Percentiles rank a stretch among this genome's conserved stretches.
Conservation (phyloP, 2,888 invertebrate genomes). For the Agrochola circellaris region DNA sequence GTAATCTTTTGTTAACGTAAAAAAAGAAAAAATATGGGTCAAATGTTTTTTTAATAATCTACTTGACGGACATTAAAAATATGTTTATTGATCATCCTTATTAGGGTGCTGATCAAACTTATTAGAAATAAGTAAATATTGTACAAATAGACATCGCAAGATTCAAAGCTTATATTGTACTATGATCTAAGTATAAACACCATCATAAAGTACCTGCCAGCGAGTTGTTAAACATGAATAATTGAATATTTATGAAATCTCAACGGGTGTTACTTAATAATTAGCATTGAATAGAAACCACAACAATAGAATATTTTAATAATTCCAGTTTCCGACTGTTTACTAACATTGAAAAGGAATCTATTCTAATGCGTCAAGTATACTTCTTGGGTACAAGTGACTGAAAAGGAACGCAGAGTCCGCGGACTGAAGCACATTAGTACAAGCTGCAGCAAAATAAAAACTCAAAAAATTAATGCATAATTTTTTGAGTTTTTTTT, state of each 20-base stretch:
- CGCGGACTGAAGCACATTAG: not conserved
- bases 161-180: not conserved
- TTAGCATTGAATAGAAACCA: constrained; percentile 50
- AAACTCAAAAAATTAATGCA: too few relatives aligned
- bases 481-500: too few relatives aligned
- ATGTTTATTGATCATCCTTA: too few relatives aligned
- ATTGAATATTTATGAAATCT: constrained; percentile 56
- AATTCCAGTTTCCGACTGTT: constrained; percentile 16
- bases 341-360: constrained; percentile 37
- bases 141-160: not conserved
- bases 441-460: too few relatives aligned
- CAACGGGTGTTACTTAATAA: constrained; percentile 22
- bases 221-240: constrained; percentile 35
- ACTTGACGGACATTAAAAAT: too few relatives aligned
- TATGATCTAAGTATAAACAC: not conserved
- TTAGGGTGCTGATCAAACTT: too few relatives aligned
- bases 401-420: not conserved
- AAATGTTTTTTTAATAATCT: too few relatives aligned
- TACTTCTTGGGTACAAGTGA: not conserved
- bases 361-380: constrained; percentile 2
- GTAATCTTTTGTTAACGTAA: too few relatives aligned
- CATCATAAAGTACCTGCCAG: constrained; percentile 15
- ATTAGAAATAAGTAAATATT: too few relatives aligned
- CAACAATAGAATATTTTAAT: constrained; percentile 45
- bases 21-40: too few relatives aligned